A percentile compares a stretch with the other conserved stretches of the same genome.
phyloP scores from a whole-genome alignment of 2,797 vertebrate species.

The Brachymystax lenok region DNA sequence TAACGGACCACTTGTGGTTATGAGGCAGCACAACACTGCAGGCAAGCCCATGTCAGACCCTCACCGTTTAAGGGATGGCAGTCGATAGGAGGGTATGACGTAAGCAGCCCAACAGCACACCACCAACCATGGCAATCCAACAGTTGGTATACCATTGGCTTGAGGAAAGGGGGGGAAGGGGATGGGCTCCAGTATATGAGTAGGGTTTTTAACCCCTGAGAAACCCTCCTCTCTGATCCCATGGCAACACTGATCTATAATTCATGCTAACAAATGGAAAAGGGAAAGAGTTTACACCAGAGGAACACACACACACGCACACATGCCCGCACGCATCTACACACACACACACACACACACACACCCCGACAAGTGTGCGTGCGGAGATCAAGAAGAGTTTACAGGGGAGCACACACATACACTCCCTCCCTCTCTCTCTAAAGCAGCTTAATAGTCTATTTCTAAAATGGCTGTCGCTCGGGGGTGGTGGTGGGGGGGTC shows the following conservation, averaged over 20 bases:
- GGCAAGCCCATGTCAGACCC: not conserved
- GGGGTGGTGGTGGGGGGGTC: slow-evolving; percentile 34
- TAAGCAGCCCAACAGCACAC: not conserved
- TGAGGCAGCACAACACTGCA: not conserved
- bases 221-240: slow-evolving; percentile 52
- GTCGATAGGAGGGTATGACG: not conserved
- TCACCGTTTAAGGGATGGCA: not conserved
- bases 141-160: not conserved
- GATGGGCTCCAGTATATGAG: slow-evolving; percentile 60
- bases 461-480: slow-evolving; percentile 60
- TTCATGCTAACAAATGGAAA: slow-evolving; percentile 68
- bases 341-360: slow-evolving; percentile 22
- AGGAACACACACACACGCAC: slow-evolving; percentile 19
- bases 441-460: slow-evolving; percentile 58
- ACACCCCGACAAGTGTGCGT: slow-evolving; percentile 57
- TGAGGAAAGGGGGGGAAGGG: slow-evolving; percentile 5
- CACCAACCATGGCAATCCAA: not conserved
- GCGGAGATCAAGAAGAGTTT: slow-evolving; percentile 35
- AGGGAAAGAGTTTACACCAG: slow-evolving; percentile 27
- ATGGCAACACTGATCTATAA: slow-evolving; percentile 65
- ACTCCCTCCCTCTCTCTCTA: slow-evolving; percentile 25
- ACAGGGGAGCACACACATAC: slow-evolving; percentile 28
- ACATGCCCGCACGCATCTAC: not conserved
- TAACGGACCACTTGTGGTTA: not conserved
- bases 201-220: slow-evolving; percentile 33